These are phyloP conservation scores for Bungarus multicinctus DNA, from an alignment of 2,113 vertebrate species.

Conservation along the genomic window DNA sequence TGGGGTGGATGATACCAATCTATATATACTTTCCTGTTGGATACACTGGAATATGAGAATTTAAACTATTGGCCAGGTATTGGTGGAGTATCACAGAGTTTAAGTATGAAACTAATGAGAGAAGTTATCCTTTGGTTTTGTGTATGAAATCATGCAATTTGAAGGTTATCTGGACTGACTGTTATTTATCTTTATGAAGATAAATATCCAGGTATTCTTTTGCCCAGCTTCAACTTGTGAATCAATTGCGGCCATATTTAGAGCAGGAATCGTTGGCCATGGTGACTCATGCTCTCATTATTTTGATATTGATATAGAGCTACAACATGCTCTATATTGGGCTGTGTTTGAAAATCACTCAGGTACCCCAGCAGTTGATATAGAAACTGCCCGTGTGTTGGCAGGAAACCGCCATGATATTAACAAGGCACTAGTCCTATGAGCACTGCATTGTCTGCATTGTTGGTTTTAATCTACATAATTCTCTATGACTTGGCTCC, in stretches of 20 bases:
- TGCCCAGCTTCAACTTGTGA: neutral
- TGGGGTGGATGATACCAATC: neutral
- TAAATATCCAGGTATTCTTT: neutral
- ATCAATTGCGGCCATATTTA: neutral
- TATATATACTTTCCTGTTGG: neutral
- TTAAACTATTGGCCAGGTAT: neutral
- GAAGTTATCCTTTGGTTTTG: neutral
- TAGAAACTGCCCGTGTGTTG: neutral
- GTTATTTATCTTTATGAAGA: neutral
- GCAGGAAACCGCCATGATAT: neutral
- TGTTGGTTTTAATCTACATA: neutral
- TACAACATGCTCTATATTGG: neutral
- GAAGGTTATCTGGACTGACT: neutral
- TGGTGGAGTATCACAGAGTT: neutral
- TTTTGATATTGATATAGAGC: neutral
- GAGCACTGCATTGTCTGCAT: neutral
- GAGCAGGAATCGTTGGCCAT: neutral
- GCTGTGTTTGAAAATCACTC: neutral
- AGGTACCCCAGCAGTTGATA: neutral
- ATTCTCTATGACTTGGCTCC: neutral
- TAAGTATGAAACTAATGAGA: neutral
- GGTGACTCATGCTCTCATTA: neutral
- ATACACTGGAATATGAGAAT: neutral
- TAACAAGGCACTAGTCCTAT: neutral
- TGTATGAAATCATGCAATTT: neutral